Evolutionary conservation across 2,797 vertebrate species (phyloP), one percentile per base, ranked within the genome.

Genomic region (Cebuella pygmaea): DNA sequence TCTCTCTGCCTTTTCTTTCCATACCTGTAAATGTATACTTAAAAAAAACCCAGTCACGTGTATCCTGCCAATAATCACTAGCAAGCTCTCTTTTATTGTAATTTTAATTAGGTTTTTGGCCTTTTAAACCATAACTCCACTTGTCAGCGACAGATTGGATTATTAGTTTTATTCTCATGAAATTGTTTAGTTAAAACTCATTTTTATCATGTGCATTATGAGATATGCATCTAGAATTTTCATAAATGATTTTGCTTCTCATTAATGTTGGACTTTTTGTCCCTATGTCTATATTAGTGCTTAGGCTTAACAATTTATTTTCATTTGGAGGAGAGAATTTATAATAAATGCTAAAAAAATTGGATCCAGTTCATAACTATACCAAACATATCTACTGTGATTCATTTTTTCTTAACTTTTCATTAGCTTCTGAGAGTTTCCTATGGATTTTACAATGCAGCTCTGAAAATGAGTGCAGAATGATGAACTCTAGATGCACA

Each of bases 91-190:
- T 78, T 67, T 87, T 89, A 22, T 46, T n/a, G n/a, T 57, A 76
- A 70, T 87, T 91, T 94, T 87, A 93, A 83, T 92, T 78, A 75
- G 55, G 10, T 55, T 90, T 93, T 90, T 75, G 22, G 27, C 79
- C 57, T 96, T 75, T 95, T 90, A 70, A 95, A 64, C 27, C 64
- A 64, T 86, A 52, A 17, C 30, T 90, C 7, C 75, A 87, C 74
- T 85, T 97, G 44, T 90, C 50, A 72, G 57, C 46, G 50, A 75
- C 39, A 64, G 64, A 92, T 41, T 95, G 30, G 50, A 88, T 85
- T 96, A 81, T 82, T 92, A n/a, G 46, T 87, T 97, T 94, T 93
- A 82, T 95, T 92, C 93, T 76, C 26, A 94, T 24, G 85, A 94
- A 59, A 88, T 88, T 82, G 72, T 93, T 96, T 91, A 48, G 19